phyloP scores from a whole-genome alignment of 64 coral and sea anemone species.

The Montipora efflorescens region DNA sequence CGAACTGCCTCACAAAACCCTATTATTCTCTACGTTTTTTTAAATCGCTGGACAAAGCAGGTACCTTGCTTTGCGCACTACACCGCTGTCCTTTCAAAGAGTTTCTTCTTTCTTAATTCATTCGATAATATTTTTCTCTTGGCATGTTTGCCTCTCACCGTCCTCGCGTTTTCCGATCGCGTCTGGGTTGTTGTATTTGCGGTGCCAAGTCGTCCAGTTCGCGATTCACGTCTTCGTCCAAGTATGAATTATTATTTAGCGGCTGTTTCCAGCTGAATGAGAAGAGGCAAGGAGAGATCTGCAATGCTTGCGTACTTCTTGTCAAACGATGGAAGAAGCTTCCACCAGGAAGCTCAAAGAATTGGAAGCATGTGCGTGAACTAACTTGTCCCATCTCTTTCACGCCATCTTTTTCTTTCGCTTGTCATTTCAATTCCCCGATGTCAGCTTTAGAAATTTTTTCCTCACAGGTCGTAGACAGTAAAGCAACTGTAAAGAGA shows the following conservation, averaged over 20 bases:
- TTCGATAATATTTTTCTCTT: background rate
- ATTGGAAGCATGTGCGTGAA: conserved; percentile 95
- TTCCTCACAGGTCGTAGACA: conserved; percentile 76
- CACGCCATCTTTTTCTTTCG: background rate
- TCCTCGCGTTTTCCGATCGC: conserved; percentile 90
- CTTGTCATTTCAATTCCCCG: conserved; percentile 5
- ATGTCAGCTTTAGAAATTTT: conserved; percentile 29
- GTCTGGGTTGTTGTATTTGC: conserved; percentile 96
- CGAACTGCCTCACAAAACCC: conserved; percentile 11
- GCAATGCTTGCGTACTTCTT: conserved; percentile 97
- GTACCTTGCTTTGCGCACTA: conserved; percentile 54
- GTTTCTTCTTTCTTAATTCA: background rate
- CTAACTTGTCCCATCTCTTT: background rate
- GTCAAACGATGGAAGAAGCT: conserved; percentile 97
- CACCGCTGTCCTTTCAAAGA: conserved; percentile 9
- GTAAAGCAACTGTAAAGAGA: conserved; percentile 81
- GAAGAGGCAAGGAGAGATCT: conserved; percentile 86
- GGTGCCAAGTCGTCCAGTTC: conserved; percentile 99
- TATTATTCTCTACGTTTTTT: conserved; percentile 17
- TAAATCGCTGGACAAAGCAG: conserved; percentile 44
- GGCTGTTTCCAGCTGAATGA: conserved; percentile 90
- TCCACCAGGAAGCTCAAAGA: conserved; percentile 79
- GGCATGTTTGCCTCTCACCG: conserved; percentile 92
- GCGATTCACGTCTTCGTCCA: conserved; percentile 90
- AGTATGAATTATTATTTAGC: conserved; percentile 92